Base-by-base conservation (phyloP, 2,797 vertebrate species). In the Geotrypetes seraphini region DNA sequence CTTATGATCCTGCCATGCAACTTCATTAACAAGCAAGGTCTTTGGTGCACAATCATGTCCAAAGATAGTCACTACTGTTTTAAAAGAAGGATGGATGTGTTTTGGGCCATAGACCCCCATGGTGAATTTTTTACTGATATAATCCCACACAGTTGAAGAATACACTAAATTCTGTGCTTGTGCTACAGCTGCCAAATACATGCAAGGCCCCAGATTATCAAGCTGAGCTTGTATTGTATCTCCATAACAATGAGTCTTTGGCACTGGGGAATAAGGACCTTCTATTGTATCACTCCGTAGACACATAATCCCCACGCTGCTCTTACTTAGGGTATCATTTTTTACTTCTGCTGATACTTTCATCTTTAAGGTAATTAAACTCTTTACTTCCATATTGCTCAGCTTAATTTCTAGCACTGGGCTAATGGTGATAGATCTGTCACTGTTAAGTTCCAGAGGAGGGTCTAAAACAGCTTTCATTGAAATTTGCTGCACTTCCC, bases 61-160 rank as follows among this genome's bases (percentile, higher is more conserved):
- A 0, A 99, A 98, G 49, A 97, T 46, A 12, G 95, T 92, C 39
- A 96, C 88, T 0, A 99, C 95, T 0, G 89, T 84, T 61, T 94
- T 97, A 58, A 99, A 98, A 10, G 91, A 90, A 0, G 96, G 96
- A 46, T 99, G 96, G 31, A 97, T 91, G 68, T 99, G 91, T 28
- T 96, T 96, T 13, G 96, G 96, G 17, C 96, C 96, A 0, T 99
- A 99, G 3, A 98, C 79, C 0, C 90, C 95, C 30, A 98, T 63
- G 0, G 91, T 98, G 31, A 99, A 63, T 35, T 84, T 92, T 47
- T 94, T 96, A 36, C 77, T 65, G 50, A 96, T 83, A 20, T 91
- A 83, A 34, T 98, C 90, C 96, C 96, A 99, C 14, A 97, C 88
- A 0, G 84, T 92, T 10, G 73, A 71, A 16, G 84, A 86, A 50